Evolutionary conservation across 2,797 vertebrate genomes (phyloP).

Genomic region (Anniella stebbinsi): DNA sequence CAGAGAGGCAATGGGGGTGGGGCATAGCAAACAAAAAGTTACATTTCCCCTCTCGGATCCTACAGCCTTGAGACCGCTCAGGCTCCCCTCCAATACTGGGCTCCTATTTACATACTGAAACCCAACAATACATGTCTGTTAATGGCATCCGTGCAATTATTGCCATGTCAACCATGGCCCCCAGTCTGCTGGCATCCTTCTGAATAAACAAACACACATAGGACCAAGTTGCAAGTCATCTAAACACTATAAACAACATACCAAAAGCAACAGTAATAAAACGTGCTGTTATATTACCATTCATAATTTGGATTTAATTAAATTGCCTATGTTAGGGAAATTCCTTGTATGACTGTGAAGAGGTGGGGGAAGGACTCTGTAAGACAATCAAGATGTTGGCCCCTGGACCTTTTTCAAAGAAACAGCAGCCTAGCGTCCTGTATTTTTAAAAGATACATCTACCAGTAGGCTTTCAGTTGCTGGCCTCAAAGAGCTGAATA

Average conservation of each 20-base stretch:
- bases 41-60: too few species aligned
- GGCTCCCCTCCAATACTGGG: too few species aligned
- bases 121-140: not conserved
- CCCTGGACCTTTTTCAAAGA: constrained; percentile 49
- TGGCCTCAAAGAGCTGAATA: constrained; percentile 81
- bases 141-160: not conserved
- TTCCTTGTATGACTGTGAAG: constrained; percentile 9
- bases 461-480: constrained; percentile 64
- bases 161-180: not conserved
- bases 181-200: not conserved
- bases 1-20: too few species aligned
- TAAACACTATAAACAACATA: not conserved
- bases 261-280: not conserved
- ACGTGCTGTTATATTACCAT: not conserved
- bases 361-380: constrained; percentile 7
- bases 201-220: not conserved
- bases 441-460: constrained; percentile 42
- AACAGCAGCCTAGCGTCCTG: constrained; percentile 44
- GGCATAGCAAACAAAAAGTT: not conserved
- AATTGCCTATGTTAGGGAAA: not conserved
- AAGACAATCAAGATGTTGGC: constrained; percentile 53
- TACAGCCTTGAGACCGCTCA: too few species aligned
- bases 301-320: not conserved
- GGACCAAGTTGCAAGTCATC: not conserved
- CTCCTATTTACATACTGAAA: too few species aligned